Conservation (phyloP, 2,888 invertebrate genomes). For the Parnassius orleans region DNA sequence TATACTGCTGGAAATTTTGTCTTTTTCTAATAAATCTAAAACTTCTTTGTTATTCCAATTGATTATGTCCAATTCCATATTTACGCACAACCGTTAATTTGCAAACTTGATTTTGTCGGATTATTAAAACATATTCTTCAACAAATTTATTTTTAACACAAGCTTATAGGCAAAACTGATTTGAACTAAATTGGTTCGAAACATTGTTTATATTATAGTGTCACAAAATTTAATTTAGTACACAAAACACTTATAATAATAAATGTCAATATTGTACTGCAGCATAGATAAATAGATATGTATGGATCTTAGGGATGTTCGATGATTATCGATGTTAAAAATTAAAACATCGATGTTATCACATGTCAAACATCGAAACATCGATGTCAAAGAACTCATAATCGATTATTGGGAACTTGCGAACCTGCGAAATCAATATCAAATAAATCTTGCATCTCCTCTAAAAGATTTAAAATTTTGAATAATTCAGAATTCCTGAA, state of each 20-base stretch:
- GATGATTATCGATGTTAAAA: too few relatives aligned
- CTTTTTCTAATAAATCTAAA: conserved; percentile 71
- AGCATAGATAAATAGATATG: too few relatives aligned
- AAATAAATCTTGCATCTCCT: too few relatives aligned
- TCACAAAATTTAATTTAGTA: conserved; percentile 28
- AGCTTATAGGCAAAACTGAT: conserved; percentile 16
- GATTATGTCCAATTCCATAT: conserved; percentile 72
- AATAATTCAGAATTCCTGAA: too few relatives aligned
- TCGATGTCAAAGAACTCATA: too few relatives aligned
- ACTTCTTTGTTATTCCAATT: conserved; percentile 77
- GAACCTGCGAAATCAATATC: too few relatives aligned
- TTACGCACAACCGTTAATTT: conserved; percentile 32
- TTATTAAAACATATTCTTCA: conserved; percentile 21
- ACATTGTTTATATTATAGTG: conserved; percentile 26
- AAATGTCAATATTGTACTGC: too few relatives aligned
- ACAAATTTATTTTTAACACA: conserved; percentile 12
- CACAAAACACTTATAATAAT: not conserved
- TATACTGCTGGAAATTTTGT: conserved; percentile 64
- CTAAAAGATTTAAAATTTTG: too few relatives aligned
- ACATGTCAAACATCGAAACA: too few relatives aligned
- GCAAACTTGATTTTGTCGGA: not conserved
- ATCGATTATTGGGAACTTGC: too few relatives aligned
- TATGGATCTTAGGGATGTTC: too few relatives aligned
- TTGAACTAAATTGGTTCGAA: conserved; percentile 23
- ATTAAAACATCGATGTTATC: too few relatives aligned